Conservation (phyloP, 1,140 invertebrate genomes). For the Tachypleus tridentatus region DNA sequence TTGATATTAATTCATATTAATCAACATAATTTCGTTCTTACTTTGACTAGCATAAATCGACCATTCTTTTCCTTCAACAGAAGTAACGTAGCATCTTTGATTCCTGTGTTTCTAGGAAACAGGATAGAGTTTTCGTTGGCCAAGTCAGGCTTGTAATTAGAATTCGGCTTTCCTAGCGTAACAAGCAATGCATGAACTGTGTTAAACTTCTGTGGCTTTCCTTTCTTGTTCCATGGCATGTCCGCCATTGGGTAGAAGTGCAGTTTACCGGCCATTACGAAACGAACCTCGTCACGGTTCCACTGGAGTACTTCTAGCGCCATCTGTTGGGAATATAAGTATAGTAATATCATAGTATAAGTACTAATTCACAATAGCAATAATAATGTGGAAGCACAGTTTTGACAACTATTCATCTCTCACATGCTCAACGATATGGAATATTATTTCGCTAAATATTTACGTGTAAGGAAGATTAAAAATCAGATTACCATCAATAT, state of each 20-base stretch:
- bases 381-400: no score
- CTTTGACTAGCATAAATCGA: slow-evolving; percentile 65
- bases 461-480: no score
- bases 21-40: slow-evolving; percentile 31
- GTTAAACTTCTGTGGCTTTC: slow-evolving; percentile 68
- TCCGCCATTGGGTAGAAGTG: slow-evolving; percentile 76
- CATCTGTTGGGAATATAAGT: slow-evolving; percentile 42
- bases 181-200: slow-evolving; percentile 75
- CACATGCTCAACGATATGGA: no score
- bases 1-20: no score
- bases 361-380: no score
- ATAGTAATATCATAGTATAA: no score
- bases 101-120: slow-evolving; percentile 51
- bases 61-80: slow-evolving; percentile 81
- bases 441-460: no score
- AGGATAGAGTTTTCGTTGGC: slow-evolving; percentile 10
- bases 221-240: slow-evolving; percentile 36
- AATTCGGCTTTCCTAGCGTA: slow-evolving; percentile 36
- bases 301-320: slow-evolving; percentile 83
- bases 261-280: slow-evolving; percentile 73
- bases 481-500: no score
- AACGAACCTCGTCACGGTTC: slow-evolving; percentile 72
- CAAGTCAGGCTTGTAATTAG: slow-evolving; percentile 14
- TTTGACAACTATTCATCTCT: no score
- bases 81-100: slow-evolving; percentile 73